Base-by-base conservation (phyloP, 64 coral and sea anemone genomes). In the Porites lutea region DNA sequence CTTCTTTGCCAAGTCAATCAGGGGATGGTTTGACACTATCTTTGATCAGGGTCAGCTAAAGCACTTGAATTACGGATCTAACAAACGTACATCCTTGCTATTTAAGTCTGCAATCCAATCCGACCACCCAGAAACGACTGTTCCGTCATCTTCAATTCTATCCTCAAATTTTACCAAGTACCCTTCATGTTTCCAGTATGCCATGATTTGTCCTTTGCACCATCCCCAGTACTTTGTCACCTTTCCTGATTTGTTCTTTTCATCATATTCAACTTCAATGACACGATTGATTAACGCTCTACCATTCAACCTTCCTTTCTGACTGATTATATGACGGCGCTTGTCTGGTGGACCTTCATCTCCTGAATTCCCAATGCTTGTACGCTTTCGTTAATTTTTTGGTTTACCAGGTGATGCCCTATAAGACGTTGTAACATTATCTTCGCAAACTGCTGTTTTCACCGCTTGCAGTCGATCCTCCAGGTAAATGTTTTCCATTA, bases 401-500 rank as follows among this genome's bases (percentile, higher is more conserved):
- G 10, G 43, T 48, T 92, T 76, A 1, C 19, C 65, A 16, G 89
- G 89, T 53, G 78, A 68, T 67, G 52, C 19, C 13, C 15, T 91
- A 45, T 91, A 82, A 0, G 89, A 91, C 13, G 90, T 92, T 5
- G 79, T 92, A 13, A 92, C 59, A 64, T 92, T 75, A 16, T 23
- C 63, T 71, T 83, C 43, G 51, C 52, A 52, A n/a, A 22, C 90
- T 47, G 66, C 79, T 74, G 73, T 85, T 65, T 92, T 92, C 16
- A 92, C 90, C 46, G 79, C 90, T 8, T 86, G 79, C 19, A 92
- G 48, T 8, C 79, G 79, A 83, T 92, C n/a, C n/a, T n/a, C n/a
- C n/a, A n/a, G n/a, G n/a, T n/a, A n/a, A n/a, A n/a, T n/a, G n/a
- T n/a, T n/a, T n/a, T n/a, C n/a, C n/a, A n/a, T n/a, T n/a, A n/a